These are phyloP conservation scores for human DNA, from an alignment of 2,113 vertebrate species.

Conservation along the genomic window GRCh38 chr6:140621001-140621500, in stretches of 20 bases:
- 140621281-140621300: background rate
- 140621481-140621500: background rate
- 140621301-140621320: background rate
- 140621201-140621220: background rate
- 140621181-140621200: background rate
- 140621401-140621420: background rate
- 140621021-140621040: too few species aligned
- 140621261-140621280: background rate
- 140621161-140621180: background rate
- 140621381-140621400: background rate
- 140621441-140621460: background rate
- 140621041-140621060: too few species aligned
- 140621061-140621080: too few species aligned
- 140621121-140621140: background rate
- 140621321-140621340: background rate
- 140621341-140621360: background rate
- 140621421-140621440: background rate
- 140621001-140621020: too few species aligned
- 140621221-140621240: background rate
- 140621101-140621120: background rate
- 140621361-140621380: background rate
- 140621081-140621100: background rate
- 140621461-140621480: background rate
- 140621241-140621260: background rate
- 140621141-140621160: background rate